Evolutionary conservation across 2,888 invertebrate genomes (phyloP).

Genomic region (Agrochola lota): DNA sequence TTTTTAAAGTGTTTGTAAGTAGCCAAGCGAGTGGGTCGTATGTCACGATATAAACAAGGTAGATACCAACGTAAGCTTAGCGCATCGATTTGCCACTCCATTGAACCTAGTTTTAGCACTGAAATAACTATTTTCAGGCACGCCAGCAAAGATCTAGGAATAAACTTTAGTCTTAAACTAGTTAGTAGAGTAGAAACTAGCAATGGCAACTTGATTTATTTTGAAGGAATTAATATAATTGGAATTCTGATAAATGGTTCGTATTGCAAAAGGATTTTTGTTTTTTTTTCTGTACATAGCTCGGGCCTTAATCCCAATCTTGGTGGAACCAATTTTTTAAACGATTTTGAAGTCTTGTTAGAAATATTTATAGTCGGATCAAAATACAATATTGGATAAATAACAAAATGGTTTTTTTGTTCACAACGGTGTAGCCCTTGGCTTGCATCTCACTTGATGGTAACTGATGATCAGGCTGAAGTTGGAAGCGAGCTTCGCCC

Average conservation of each 20-base stretch:
- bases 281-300: too few relatives aligned
- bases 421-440: too few relatives aligned
- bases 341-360: background rate
- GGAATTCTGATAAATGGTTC: background rate
- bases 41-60: conserved; percentile 64
- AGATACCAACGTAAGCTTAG: conserved; percentile 62
- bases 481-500: too few relatives aligned
- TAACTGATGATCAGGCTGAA: too few relatives aligned
- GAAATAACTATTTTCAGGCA: conserved; percentile 66
- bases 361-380: background rate
- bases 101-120: conserved; percentile 67
- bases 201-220: conserved; percentile 1
- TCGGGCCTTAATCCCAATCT: too few relatives aligned
- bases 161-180: conserved; percentile 36
- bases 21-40: conserved; percentile 43
- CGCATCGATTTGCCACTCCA: conserved; percentile 71
- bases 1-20: conserved; percentile 26
- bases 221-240: background rate
- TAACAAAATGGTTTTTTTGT: too few relatives aligned
- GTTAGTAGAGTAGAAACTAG: background rate
- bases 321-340: too few relatives aligned
- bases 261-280: background rate
- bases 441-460: too few relatives aligned
- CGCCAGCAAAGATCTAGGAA: conserved; percentile 46
- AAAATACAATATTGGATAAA: background rate